A percentile compares a stretch with the other conserved stretches of the same genome.
Conservation (phyloP, 2,113 vertebrate genomes). For the Cyprichromis sp. region DNA sequence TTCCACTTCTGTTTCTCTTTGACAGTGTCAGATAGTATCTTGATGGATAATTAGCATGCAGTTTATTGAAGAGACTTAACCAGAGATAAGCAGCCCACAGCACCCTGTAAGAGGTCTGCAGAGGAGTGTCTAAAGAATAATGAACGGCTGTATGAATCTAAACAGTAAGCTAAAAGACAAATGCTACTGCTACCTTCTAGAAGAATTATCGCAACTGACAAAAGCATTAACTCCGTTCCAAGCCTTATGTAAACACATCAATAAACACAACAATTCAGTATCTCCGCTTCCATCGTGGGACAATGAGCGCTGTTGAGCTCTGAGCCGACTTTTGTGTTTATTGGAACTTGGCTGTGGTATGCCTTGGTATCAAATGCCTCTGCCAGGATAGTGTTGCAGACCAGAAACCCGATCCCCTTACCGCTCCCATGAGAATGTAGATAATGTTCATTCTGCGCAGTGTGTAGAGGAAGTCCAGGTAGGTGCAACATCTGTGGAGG, state of each 20-base stretch:
- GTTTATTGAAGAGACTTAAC: slow-evolving; percentile 28
- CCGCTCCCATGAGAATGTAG: slow-evolving; percentile 4
- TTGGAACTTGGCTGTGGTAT: slow-evolving; percentile 37
- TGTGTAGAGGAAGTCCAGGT: slow-evolving; percentile 30
- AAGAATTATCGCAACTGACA: slow-evolving; percentile 11
- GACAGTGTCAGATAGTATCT: slow-evolving; percentile 46
- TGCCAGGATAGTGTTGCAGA: slow-evolving; percentile 30
- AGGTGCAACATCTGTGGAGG: slow-evolving; percentile 34
- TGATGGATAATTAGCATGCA: slow-evolving; percentile 15
- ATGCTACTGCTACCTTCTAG: not conserved
- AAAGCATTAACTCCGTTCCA: slow-evolving; percentile 11
- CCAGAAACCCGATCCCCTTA: slow-evolving; percentile 34
- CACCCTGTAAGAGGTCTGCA: not conserved
- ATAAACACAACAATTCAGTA: slow-evolving; percentile 47
- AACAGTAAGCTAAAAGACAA: not conserved
- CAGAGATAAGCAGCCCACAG: not conserved
- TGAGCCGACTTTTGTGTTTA: slow-evolving; percentile 29
- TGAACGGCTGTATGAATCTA: not conserved
- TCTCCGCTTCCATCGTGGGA: slow-evolving; percentile 4
- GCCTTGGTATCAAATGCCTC: slow-evolving; percentile 36
- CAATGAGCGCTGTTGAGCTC: slow-evolving; percentile 17
- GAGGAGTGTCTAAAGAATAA: not conserved
- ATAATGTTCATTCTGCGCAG: not conserved
- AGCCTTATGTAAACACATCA: slow-evolving; percentile 24
- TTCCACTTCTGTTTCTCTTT: slow-evolving; percentile 22